Conservation (phyloP, 2,888 invertebrate genomes). For the Adelphocoris suturalis region DNA sequence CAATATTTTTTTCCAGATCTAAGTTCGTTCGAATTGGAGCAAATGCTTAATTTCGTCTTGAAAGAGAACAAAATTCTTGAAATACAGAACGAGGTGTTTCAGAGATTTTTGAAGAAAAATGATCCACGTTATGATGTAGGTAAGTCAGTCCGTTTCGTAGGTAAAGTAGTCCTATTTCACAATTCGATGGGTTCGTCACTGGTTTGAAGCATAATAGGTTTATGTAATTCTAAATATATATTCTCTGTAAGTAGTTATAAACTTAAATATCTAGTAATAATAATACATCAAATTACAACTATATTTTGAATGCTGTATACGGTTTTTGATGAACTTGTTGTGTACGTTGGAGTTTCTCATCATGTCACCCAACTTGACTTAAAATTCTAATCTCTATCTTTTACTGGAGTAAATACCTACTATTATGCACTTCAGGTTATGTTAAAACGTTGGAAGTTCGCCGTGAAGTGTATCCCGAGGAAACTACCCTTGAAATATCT, state of each 20-base stretch:
- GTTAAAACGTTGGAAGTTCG: neutral
- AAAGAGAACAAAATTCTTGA: conserved; percentile 58
- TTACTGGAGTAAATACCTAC: neutral
- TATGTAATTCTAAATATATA: too few relatives aligned
- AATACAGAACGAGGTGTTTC: conserved; percentile 56
- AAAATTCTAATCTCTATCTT: neutral
- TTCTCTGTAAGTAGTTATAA: too few relatives aligned
- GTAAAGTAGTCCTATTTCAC: too few relatives aligned
- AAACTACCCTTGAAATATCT: neutral
- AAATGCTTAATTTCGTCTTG: conserved; percentile 40
- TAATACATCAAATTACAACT: too few relatives aligned
- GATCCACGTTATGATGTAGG: conserved; percentile 60
- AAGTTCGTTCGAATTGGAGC: conserved; percentile 31
- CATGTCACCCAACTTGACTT: too few relatives aligned
- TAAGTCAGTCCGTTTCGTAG: neutral
- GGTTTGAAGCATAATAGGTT: too few relatives aligned
- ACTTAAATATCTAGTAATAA: too few relatives aligned
- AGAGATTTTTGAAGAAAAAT: conserved; percentile 49
- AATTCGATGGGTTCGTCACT: too few relatives aligned
- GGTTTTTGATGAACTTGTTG: too few relatives aligned
- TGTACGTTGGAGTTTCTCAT: too few relatives aligned
- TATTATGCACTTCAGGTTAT: neutral
- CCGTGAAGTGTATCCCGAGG: neutral
- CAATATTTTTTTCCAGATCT: conserved; percentile 2
- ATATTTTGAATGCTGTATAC: too few relatives aligned